Conservation (phyloP, 1,140 invertebrate species). For the Pogonus chalceus region DNA sequence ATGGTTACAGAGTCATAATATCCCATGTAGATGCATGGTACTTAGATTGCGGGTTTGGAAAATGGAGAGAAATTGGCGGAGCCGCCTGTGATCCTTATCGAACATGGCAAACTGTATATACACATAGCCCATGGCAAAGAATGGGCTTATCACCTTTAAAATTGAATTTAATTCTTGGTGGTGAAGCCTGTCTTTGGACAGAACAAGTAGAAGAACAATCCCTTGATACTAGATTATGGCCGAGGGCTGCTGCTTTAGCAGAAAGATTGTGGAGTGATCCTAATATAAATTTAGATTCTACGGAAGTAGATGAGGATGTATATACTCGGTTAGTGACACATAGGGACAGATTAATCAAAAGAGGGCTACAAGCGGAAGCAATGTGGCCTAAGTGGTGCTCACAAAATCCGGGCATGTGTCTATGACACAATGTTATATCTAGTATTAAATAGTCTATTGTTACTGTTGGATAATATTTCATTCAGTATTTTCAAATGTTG, state of each 20-base stretch:
- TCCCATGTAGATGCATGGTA: constrained; percentile 81
- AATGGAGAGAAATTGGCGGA: constrained; percentile 58
- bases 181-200: constrained; percentile 61
- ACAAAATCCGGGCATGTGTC: constrained; percentile 61
- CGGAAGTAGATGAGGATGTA: constrained; percentile 38
- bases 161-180: constrained; percentile 44
- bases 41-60: constrained; percentile 72
- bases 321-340: constrained; percentile 56
- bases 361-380: constrained; percentile 54
- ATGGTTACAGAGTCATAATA: constrained; percentile 65
- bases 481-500: not conserved
- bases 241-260: constrained; percentile 52
- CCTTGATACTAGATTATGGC: constrained; percentile 60
- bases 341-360: constrained; percentile 46
- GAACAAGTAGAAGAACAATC: constrained; percentile 51
- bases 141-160: constrained; percentile 26
- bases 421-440: constrained; percentile 29
- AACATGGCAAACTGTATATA: constrained; percentile 74
- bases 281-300: constrained; percentile 19
- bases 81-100: constrained; percentile 70
- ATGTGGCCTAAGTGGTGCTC: constrained; percentile 66
- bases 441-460: not conserved
- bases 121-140: constrained; percentile 60
- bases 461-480: constrained; percentile 3
- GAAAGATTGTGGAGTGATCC: constrained; percentile 46